Base-by-base conservation (phyloP, 2,888 invertebrate species). In the Epiblema foenella region DNA sequence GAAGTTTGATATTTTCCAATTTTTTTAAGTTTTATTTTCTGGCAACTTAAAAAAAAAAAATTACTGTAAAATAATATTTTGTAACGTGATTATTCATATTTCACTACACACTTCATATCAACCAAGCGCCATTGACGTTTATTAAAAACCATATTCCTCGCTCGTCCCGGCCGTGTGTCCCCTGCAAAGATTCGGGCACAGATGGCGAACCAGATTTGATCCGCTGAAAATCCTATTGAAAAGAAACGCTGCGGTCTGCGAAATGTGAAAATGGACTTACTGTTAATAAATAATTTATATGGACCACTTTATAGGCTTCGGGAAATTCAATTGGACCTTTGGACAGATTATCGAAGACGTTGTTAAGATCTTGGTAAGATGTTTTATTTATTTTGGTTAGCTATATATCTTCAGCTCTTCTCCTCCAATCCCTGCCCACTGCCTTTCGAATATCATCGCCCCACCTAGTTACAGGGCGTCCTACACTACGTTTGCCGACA, bases 181-280 rank as follows among this genome's bases (percentile, higher is more conserved):
- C 76, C 63, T 73, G 68, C 59, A 74, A 84, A 88, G 86, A 88
- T 87, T 87, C 80, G 86, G 86, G 82, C 89, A 89, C 91, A 92
- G 90, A 91, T 91, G 91, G 89, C 81, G 78, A 83, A 80, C 83
- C 85, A 89, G 90, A 91, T 91, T 89, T 86, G 81, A 83, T 83
- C 82, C 79, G 83, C 77, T 85, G 85, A 79, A 88, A 89, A 92
- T 91, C 89, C 91, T 87, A 91, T 91, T 90, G 88, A 80, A 82
- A 83, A 85, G 84, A 85, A 85, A 80, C 77, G 79, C 84, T 84
- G 81, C 77, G 82, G 84, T 83, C 83, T 79, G 77, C 81, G 79
- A 80, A 80, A 82, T 81, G 79, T 79, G 81, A 82, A 84, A 85
- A 88, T 82, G 84, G 83, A 84, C 86, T 89, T 86, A 85, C 79